These are phyloP conservation scores for Gasterosteus nipponicus DNA, from an alignment of 2,113 vertebrate species.

Conservation along the genomic window DNA sequence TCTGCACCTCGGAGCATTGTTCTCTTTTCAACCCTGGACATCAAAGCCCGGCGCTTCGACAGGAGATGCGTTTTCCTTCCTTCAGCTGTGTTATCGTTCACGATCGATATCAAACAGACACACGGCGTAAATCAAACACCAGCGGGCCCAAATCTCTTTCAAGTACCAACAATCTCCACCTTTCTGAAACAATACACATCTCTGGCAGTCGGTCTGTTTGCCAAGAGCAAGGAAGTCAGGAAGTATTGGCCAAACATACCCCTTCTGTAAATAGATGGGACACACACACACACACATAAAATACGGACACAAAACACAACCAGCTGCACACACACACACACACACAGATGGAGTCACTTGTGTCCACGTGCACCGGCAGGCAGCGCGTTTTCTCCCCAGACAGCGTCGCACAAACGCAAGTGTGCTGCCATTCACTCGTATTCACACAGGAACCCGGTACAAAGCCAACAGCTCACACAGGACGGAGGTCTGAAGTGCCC, in stretches of 20 bases:
- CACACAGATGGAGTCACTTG: constrained; percentile 50
- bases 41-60: constrained; percentile 74
- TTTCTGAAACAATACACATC: constrained; percentile 72
- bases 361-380: constrained; percentile 65
- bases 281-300: constrained; percentile 36
- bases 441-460: constrained; percentile 31
- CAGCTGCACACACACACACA: constrained; percentile 52
- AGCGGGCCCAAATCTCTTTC: constrained; percentile 69
- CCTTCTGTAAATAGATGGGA: constrained; percentile 75
- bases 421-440: constrained; percentile 29
- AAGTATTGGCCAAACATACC: constrained; percentile 73
- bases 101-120: constrained; percentile 80
- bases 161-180: constrained; percentile 73
- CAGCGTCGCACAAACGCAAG: constrained; percentile 54
- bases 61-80: constrained; percentile 77
- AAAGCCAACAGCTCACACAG: constrained; percentile 8
- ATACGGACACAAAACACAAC: constrained; percentile 51
- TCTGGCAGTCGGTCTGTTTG: constrained; percentile 70
- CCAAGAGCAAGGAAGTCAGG: constrained; percentile 76
- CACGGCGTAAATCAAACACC: constrained; percentile 72
- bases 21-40: constrained; percentile 70
- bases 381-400: constrained; percentile 41
- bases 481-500: constrained; percentile 12
- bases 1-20: constrained; percentile 64
- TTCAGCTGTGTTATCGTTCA: constrained; percentile 76